Evolutionary conservation across 2,888 invertebrate species (phyloP).

Genomic region (Epistrophe eligans): DNA sequence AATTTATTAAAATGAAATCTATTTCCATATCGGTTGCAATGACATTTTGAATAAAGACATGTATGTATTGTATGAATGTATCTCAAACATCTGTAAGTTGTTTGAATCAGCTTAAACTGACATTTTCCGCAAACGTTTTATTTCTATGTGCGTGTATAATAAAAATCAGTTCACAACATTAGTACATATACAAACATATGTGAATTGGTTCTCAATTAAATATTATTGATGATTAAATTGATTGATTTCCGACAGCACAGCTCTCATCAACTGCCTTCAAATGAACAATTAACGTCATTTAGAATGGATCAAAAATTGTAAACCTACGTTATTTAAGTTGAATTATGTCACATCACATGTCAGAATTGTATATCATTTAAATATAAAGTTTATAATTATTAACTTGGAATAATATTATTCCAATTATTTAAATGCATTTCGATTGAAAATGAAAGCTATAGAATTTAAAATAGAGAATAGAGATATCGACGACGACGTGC

Average conservation of each 20-base stretch:
- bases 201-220: constrained; percentile 43
- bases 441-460: background rate
- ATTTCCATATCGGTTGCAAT: background rate
- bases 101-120: constrained; percentile 20
- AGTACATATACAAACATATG: background rate
- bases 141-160: background rate
- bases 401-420: background rate
- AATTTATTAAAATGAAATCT: background rate
- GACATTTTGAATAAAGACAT: background rate
- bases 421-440: background rate
- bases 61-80: no score
- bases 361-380: background rate
- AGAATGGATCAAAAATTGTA: background rate
- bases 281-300: constrained; percentile 41
- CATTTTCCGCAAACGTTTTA: constrained; percentile 15
- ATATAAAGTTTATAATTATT: background rate
- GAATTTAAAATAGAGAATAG: no score
- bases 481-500: no score
- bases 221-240: constrained; percentile 31
- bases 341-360: constrained; percentile 18
- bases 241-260: constrained; percentile 46
- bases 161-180: constrained; percentile 26
- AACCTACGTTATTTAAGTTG: background rate
- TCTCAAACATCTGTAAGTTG: background rate
- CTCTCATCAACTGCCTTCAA: constrained; percentile 26